Conservation (phyloP, 2,888 invertebrate species). For the Cosmopolites sordidus region DNA sequence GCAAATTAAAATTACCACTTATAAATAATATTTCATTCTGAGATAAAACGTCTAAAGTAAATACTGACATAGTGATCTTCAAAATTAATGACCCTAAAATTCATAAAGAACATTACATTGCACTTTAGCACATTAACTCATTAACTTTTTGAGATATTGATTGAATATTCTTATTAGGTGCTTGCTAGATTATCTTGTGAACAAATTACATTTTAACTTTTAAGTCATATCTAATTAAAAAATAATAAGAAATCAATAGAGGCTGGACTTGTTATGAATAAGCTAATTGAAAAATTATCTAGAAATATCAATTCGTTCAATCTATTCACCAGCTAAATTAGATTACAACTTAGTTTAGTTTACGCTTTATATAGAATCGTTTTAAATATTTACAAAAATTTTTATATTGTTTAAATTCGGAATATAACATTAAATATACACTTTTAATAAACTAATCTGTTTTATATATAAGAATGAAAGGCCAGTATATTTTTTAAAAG, state of each 20-base stretch:
- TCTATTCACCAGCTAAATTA: too few relatives aligned
- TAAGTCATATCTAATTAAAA: conserved; percentile 15
- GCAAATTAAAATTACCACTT: too few relatives aligned
- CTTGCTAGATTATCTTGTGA: conserved; percentile 20
- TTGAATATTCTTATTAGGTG: conserved; percentile 27
- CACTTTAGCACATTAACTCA: conserved; percentile 18
- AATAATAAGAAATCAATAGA: background rate
- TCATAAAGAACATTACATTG: conserved; percentile 22
- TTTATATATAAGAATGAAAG: too few relatives aligned
- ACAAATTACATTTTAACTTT: conserved; percentile 24
- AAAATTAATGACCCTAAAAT: conserved; percentile 18
- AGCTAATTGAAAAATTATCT: conserved; percentile 1
- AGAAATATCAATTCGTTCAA: too few relatives aligned
- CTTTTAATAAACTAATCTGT: too few relatives aligned
- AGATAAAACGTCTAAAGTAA: background rate
- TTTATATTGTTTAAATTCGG: too few relatives aligned
- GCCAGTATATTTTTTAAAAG: too few relatives aligned
- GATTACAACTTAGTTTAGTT: too few relatives aligned
- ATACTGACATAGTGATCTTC: background rate
- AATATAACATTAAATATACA: too few relatives aligned
- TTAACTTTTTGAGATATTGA: conserved; percentile 19
- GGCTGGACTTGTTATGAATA: background rate
- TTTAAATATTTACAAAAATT: too few relatives aligned
- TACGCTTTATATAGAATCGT: too few relatives aligned
- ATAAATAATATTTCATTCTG: background rate